Conservation (phyloP, 2,113 vertebrate species). For the Dipodomys stephensi region DNA sequence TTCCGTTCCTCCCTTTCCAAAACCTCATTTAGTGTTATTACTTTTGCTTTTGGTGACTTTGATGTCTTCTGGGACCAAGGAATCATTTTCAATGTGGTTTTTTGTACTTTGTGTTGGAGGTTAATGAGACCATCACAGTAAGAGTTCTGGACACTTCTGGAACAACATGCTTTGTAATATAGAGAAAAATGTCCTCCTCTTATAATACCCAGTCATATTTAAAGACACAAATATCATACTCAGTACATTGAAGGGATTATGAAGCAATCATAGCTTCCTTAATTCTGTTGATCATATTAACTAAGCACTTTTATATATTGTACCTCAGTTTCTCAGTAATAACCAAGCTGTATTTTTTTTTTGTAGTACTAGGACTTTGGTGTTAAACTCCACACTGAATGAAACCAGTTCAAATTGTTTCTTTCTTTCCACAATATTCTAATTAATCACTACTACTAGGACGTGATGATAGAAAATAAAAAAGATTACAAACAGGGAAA, state of each 20-base stretch:
- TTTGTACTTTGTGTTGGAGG: conserved; percentile 65
- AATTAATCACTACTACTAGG: conserved; percentile 17
- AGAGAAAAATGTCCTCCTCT: conserved; percentile 45
- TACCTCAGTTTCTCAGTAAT: background rate
- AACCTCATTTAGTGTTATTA: conserved; percentile 38
- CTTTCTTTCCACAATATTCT: background rate
- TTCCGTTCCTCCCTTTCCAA: conserved; percentile 52
- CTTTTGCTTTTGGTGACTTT: conserved; percentile 57
- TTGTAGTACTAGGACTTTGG: background rate
- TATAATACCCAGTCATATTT: conserved; percentile 43
- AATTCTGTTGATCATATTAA: background rate
- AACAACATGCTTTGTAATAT: conserved; percentile 48
- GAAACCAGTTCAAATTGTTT: conserved; percentile 41
- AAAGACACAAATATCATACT: background rate
- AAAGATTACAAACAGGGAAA: background rate
- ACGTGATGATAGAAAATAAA: conserved; percentile 8
- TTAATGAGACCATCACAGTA: conserved; percentile 28
- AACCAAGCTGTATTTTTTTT: background rate
- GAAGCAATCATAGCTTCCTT: conserved; percentile 15
- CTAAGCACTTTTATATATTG: background rate
- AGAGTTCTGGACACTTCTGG: conserved; percentile 13
- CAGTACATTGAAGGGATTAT: background rate
- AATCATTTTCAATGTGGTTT: conserved; percentile 60
- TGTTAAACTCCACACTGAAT: conserved; percentile 16
- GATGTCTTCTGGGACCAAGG: conserved; percentile 51